These are phyloP conservation scores for Pantala flavescens DNA, from an alignment of 1,140 invertebrate species.

Conservation along the genomic window DNA sequence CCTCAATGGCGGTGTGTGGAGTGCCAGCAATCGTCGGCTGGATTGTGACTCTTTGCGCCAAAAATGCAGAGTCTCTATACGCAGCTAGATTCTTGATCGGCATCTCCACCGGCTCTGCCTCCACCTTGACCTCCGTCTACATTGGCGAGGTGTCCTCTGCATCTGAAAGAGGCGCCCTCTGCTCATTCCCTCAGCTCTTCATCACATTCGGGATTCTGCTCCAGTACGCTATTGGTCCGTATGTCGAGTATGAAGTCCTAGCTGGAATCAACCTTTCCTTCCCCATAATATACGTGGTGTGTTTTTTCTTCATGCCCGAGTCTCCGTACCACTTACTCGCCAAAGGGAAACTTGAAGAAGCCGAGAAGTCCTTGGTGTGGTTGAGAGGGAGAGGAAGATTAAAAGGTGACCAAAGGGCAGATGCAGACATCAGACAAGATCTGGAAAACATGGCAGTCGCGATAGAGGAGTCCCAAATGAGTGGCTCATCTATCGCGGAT, in stretches of 20 bases:
- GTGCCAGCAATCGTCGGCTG: no score
- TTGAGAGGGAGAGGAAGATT: constrained; percentile 21
- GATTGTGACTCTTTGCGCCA: no score
- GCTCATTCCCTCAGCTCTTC: constrained; percentile 66
- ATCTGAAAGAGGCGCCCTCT: constrained; percentile 63
- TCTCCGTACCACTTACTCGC: constrained; percentile 29
- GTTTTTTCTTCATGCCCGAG: constrained; percentile 31
- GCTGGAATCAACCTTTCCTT: neutral
- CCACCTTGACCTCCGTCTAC: constrained; percentile 63
- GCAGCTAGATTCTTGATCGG: constrained; percentile 44
- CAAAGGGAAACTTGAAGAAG: constrained; percentile 31
- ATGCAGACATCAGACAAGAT: neutral
- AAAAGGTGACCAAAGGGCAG: neutral
- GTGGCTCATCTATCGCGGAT: neutral
- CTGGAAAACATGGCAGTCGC: neutral
- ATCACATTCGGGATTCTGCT: constrained; percentile 61
- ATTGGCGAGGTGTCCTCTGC: constrained; percentile 72
- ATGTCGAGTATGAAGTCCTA: neutral
- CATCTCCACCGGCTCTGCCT: constrained; percentile 47
- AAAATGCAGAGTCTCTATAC: neutral
- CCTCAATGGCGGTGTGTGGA: constrained; percentile 24
- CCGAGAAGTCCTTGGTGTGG: constrained; percentile 23
- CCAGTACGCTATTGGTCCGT: constrained; percentile 50
- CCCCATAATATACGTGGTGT: constrained; percentile 26
- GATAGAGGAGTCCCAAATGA: constrained; percentile 21